A percentile compares a stretch with the other conserved stretches of the same genome.
Conservation (phyloP, 2,888 invertebrate genomes). For the Tinea semifulvella region DNA sequence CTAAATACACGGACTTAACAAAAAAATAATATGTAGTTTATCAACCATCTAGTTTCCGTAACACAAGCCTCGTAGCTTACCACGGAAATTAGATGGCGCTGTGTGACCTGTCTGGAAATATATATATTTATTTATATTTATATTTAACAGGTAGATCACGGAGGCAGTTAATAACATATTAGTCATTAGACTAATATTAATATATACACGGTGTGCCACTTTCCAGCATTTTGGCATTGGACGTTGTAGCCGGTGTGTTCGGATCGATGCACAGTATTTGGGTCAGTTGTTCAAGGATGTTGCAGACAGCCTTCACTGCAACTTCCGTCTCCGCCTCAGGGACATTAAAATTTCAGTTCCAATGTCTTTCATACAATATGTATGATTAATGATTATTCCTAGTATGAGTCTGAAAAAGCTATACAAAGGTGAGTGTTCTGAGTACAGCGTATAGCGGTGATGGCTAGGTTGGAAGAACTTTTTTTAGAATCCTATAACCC, state of each 20-base stretch:
- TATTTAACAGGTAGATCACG: background rate
- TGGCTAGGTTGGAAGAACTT: no score
- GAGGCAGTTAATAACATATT: background rate
- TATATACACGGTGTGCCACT: background rate
- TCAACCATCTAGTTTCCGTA: no score
- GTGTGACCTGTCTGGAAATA: no score
- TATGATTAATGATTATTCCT: no score
- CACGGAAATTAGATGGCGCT: no score
- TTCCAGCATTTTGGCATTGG: background rate
- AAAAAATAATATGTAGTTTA: no score
- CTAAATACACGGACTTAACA: no score
- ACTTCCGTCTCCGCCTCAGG: background rate
- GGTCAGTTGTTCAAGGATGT: constrained; percentile 3
- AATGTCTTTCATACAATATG: constrained; percentile 2
- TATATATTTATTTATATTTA: background rate
- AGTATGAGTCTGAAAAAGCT: no score
- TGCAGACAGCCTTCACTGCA: constrained; percentile 4
- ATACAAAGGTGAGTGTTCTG: no score
- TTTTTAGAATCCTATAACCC: no score
- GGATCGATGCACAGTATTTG: background rate
- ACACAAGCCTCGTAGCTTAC: no score
- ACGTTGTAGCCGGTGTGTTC: background rate
- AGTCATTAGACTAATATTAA: background rate
- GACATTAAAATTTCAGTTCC: constrained; percentile 8
- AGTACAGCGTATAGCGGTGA: no score